phyloP scores from a whole-genome alignment of 2,888 invertebrate species.

The Andrena flavipes region DNA sequence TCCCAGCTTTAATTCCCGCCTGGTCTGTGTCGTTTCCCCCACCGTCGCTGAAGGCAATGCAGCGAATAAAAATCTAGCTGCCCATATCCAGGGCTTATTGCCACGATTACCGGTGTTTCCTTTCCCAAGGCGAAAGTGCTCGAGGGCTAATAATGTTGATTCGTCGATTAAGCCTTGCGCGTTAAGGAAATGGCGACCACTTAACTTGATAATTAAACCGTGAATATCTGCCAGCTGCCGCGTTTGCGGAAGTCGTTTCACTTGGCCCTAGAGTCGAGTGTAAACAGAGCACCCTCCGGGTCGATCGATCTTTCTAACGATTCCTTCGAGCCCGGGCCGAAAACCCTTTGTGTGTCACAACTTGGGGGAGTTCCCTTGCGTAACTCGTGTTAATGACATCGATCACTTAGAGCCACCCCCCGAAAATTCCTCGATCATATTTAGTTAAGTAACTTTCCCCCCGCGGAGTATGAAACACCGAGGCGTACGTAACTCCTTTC shows the following conservation, averaged over 20 bases:
- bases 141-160: too few relatives aligned
- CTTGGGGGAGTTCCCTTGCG: not conserved
- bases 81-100: not conserved
- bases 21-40: not conserved
- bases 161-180: too few relatives aligned
- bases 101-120: not conserved
- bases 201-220: conserved; percentile 32
- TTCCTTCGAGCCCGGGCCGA: not conserved
- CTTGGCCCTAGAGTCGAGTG: not conserved
- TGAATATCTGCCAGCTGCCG: conserved; percentile 12
- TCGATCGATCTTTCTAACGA: conserved; percentile 17
- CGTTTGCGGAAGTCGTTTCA: conserved; percentile 13
- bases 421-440: not conserved
- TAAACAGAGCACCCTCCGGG: conserved; percentile 26
- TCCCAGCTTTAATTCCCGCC: not conserved
- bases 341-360: not conserved
- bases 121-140: too few relatives aligned
- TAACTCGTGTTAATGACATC: not conserved
- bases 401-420: not conserved
- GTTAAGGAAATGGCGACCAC: too few relatives aligned
- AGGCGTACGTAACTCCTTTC: too few relatives aligned
- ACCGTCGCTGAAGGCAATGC: too few relatives aligned
- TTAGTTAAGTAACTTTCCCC: too few relatives aligned
- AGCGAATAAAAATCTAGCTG: conserved; percentile 11
- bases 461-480: not conserved